Evolutionary conservation across 2,113 vertebrate species (phyloP).

Genomic region (Istiophorus platypterus): DNA sequence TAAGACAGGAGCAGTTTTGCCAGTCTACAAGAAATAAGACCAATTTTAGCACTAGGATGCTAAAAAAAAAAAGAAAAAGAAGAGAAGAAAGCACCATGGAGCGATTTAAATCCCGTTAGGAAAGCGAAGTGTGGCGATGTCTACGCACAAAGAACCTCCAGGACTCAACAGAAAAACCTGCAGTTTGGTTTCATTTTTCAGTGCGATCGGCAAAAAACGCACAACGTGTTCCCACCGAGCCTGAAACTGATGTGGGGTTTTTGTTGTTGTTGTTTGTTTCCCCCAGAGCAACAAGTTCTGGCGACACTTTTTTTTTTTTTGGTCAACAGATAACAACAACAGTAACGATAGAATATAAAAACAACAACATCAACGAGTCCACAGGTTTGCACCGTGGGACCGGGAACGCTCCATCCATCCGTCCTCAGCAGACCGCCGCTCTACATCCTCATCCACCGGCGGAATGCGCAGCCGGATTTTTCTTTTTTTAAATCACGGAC

Average conservation of each 20-base stretch:
- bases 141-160: background rate
- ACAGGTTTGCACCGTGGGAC: slow-evolving; percentile 29
- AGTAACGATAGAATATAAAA: background rate
- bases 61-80: background rate
- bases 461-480: slow-evolving; percentile 52
- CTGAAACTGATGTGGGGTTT: background rate
- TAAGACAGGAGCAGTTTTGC: background rate
- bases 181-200: background rate
- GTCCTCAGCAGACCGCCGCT: background rate
- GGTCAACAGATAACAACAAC: background rate
- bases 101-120: no score
- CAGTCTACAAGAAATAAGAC: no score
- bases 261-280: no score
- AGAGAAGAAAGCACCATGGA: no score
- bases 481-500: no score
- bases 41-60: background rate
- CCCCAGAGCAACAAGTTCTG: slow-evolving; percentile 70
- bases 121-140: background rate
- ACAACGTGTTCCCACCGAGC: slow-evolving; percentile 15
- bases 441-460: slow-evolving; percentile 20
- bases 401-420: slow-evolving; percentile 1
- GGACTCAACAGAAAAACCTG: background rate
- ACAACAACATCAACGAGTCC: background rate
- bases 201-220: slow-evolving; percentile 12
- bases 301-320: slow-evolving; percentile 8